Evolutionary conservation across 2,113 vertebrate species (phyloP).

Genomic region (Perca fluviatilis): DNA sequence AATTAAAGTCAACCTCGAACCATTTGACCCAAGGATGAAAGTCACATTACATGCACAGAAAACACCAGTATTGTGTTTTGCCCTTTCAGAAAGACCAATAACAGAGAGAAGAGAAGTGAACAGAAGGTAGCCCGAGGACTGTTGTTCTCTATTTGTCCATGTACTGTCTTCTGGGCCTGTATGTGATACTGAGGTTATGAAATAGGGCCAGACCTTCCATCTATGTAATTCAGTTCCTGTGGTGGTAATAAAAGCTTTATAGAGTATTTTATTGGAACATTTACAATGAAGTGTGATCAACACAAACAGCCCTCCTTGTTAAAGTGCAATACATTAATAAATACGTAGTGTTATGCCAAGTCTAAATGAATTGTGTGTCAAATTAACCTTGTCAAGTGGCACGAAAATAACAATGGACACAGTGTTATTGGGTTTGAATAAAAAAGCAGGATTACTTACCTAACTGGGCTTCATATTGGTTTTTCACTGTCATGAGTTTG

Average conservation of each 20-base stretch:
- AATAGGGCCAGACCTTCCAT: constrained; percentile 17
- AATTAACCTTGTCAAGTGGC: constrained; percentile 45
- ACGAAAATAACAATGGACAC: constrained; percentile 26
- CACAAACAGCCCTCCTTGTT: constrained; percentile 56
- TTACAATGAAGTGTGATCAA: constrained; percentile 57
- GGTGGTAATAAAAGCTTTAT: constrained; percentile 64
- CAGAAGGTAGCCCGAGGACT: background rate
- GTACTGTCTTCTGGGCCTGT: background rate
- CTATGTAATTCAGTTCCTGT: constrained; percentile 27
- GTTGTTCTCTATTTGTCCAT: constrained; percentile 3
- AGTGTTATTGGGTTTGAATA: constrained; percentile 20
- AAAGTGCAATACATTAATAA: constrained; percentile 61
- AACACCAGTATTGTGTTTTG: background rate
- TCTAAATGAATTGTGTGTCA: constrained; percentile 63
- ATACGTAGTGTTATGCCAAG: constrained; percentile 43
- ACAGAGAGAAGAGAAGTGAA: background rate
- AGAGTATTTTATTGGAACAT: constrained; percentile 65
- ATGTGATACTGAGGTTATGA: constrained; percentile 20
- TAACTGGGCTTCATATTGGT: background rate
- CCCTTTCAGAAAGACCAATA: background rate
- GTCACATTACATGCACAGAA: background rate
- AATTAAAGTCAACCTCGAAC: no score
- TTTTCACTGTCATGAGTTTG: background rate
- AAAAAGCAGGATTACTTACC: background rate
- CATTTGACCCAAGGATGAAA: background rate